Evolutionary conservation across 2,113 vertebrate species (phyloP).

Genomic region (Chlamydotis undulata): DNA sequence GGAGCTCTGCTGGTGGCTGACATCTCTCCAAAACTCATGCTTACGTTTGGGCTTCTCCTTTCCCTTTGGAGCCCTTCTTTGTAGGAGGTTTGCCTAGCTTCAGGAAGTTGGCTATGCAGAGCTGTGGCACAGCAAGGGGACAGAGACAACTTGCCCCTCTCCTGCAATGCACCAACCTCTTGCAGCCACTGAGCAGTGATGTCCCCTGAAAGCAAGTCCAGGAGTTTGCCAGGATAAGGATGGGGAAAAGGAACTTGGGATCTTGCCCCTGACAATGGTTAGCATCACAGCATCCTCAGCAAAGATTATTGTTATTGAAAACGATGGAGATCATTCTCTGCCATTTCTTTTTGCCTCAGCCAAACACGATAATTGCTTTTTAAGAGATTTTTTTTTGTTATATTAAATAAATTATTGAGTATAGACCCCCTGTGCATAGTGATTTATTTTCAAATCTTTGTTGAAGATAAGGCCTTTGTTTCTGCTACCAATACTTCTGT

Average conservation of each 20-base stretch:
- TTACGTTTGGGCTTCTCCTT: neutral
- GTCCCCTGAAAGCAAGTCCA: neutral
- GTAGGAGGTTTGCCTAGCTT: neutral
- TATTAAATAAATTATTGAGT: neutral
- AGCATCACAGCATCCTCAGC: neutral
- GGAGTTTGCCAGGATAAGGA: neutral
- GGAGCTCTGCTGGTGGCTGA: neutral
- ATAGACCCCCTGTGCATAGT: neutral
- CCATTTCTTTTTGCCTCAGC: neutral
- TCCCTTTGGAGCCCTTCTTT: neutral
- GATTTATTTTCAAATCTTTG: neutral
- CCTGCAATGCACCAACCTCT: neutral
- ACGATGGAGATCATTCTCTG: neutral
- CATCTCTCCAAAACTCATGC: neutral
- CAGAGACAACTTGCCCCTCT: neutral
- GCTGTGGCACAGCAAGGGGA: neutral
- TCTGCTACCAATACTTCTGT: neutral
- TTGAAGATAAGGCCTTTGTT: neutral
- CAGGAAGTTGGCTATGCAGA: accelerated
- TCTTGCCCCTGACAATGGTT: neutral
- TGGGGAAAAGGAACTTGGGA: neutral
- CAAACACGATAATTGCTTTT: neutral
- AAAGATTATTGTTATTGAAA: neutral
- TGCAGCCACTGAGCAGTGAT: neutral
- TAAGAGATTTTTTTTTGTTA: neutral